A percentile compares a stretch with the other conserved stretches of the same genome.
phyloP scores from a whole-genome alignment of 2,113 vertebrate species.

The Nanorana parkeri region DNA sequence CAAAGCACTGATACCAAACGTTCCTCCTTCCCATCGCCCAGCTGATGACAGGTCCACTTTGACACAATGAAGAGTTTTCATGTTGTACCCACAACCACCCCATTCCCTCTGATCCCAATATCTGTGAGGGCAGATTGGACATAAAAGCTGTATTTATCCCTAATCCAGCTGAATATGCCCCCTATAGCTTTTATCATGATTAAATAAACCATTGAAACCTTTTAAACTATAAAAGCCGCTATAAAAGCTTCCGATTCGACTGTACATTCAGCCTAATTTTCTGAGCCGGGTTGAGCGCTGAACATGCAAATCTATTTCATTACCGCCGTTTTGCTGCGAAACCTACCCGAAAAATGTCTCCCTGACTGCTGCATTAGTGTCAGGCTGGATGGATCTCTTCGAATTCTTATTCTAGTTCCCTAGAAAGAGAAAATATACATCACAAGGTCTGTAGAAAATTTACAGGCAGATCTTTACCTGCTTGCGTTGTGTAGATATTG shows the following conservation, averaged over 20 bases:
- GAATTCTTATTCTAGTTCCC: too few relatives aligned
- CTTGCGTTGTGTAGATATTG: too few relatives aligned
- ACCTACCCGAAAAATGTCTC: background rate
- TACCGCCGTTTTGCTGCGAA: background rate
- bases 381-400: background rate
- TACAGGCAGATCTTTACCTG: too few relatives aligned
- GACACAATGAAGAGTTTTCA: background rate
- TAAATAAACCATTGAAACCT: constrained; percentile 57
- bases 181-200: constrained; percentile 67
- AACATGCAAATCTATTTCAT: background rate
- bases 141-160: constrained; percentile 64
- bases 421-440: too few relatives aligned
- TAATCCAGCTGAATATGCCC: constrained; percentile 66
- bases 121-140: constrained; percentile 35
- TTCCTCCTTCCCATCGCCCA: too few relatives aligned
- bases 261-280: background rate
- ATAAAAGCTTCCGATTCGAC: background rate
- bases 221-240: background rate
- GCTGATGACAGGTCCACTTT: too few relatives aligned
- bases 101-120: background rate
- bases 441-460: too few relatives aligned
- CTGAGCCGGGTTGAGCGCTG: background rate
- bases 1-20: too few relatives aligned
- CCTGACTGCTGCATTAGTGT: background rate
- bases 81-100: background rate